phyloP scores from a whole-genome alignment of 92 coral and sea anemone species.

The Metridium senile region DNA sequence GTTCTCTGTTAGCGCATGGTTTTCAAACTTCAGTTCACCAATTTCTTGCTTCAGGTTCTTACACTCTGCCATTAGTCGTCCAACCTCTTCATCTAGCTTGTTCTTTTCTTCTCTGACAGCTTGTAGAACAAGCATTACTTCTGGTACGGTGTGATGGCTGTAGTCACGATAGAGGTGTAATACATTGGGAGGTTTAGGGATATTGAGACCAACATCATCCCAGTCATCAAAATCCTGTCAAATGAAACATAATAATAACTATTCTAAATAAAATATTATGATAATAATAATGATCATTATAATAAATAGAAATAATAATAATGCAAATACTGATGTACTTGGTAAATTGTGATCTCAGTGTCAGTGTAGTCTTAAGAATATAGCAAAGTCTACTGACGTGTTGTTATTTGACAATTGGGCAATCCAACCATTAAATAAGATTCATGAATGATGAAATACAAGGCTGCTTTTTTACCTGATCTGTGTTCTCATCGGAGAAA shows the following conservation, averaged over 20 bases:
- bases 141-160: constrained; percentile 92
- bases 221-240: constrained; percentile 97
- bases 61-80: constrained; percentile 56
- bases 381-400: too few relatives aligned
- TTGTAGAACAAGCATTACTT: constrained; percentile 75
- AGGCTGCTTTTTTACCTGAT: constrained; percentile 75
- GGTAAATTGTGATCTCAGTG: too few relatives aligned
- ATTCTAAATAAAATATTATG: too few relatives aligned
- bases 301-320: too few relatives aligned
- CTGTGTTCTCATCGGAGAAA: constrained; percentile 96
- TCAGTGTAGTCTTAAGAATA: too few relatives aligned
- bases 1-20: constrained; percentile 68
- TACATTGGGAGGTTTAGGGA: constrained; percentile 89
- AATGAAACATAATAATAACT: neutral
- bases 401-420: too few relatives aligned
- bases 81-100: constrained; percentile 65
- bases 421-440: too few relatives aligned
- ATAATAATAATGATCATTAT: too few relatives aligned
- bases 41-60: constrained; percentile 73
- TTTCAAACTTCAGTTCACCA: constrained; percentile 80
- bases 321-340: too few relatives aligned
- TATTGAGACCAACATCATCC: constrained; percentile 98
- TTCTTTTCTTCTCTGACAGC: constrained; percentile 84
- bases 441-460: too few relatives aligned
- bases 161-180: constrained; percentile 95